These are phyloP conservation scores for Tragelaphus scriptus DNA, from an alignment of 2,113 vertebrate species.

Conservation along the genomic window DNA sequence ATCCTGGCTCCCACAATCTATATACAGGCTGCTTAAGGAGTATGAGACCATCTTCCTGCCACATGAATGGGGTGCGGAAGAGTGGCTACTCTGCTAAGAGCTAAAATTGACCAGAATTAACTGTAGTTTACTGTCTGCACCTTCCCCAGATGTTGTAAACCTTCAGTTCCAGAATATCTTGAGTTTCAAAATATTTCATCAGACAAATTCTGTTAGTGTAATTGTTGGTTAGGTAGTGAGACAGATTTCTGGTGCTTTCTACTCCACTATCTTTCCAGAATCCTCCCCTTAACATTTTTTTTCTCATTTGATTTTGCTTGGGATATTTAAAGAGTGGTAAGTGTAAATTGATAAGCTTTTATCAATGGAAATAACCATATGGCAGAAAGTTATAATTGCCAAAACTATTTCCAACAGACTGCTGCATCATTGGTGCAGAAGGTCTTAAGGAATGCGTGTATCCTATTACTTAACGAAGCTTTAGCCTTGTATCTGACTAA, in stretches of 20 bases:
- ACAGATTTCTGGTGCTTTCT: neutral
- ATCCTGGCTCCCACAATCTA: neutral
- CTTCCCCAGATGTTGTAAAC: neutral
- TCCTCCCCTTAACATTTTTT: neutral
- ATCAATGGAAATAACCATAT: neutral
- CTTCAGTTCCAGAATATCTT: neutral
- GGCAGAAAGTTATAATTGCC: neutral
- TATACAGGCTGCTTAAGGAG: neutral
- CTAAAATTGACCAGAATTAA: neutral
- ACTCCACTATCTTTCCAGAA: neutral
- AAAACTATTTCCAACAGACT: neutral
- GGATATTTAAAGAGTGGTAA: neutral
- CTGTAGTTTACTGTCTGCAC: neutral
- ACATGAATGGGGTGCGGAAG: neutral
- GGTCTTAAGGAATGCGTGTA: neutral
- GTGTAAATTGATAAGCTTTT: neutral
- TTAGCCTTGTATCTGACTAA: neutral
- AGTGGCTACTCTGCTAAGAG: neutral
- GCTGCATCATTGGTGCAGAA: neutral
- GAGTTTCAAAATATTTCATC: neutral
- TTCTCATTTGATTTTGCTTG: neutral
- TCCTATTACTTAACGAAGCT: neutral
- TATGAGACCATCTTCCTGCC: neutral
- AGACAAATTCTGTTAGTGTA: neutral
- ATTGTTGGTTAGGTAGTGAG: neutral